These are phyloP conservation scores for Plebejus argus DNA, from an alignment of 2,888 invertebrate genomes.

Conservation along the genomic window DNA sequence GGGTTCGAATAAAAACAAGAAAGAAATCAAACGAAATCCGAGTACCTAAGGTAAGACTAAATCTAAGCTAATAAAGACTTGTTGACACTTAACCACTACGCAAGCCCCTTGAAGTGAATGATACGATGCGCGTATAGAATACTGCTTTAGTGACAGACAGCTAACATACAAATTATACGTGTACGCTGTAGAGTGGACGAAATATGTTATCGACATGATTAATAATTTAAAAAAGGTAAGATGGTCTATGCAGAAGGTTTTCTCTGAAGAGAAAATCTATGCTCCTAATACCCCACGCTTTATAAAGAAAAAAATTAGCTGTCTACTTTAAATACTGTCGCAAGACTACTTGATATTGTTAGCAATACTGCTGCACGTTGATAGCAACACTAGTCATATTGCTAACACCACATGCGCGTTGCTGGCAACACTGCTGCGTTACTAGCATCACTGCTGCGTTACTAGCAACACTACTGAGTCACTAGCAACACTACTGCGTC, in stretches of 20 bases:
- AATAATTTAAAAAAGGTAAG: not conserved
- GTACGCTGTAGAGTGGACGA: not conserved
- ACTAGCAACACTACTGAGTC: slow-evolving; percentile 58
- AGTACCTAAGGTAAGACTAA: slow-evolving; percentile 46
- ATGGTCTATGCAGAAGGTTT: not conserved
- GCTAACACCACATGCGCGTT: not conserved
- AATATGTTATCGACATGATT: slow-evolving; percentile 24
- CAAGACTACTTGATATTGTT: slow-evolving; percentile 20
- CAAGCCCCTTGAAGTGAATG: slow-evolving; percentile 45
- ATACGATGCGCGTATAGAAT: slow-evolving; percentile 25
- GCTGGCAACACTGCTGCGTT: not conserved
- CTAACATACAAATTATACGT: slow-evolving; percentile 26
- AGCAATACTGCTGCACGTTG: slow-evolving; percentile 48
- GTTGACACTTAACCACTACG: slow-evolving; percentile 50
- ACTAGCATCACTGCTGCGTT: slow-evolving; percentile 34
- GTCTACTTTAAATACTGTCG: slow-evolving; percentile 17
- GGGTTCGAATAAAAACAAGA: slow-evolving; percentile 10
- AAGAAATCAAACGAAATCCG: slow-evolving; percentile 42
- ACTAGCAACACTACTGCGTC: slow-evolving; percentile 36
- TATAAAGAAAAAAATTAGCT: slow-evolving; percentile 3
- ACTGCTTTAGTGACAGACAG: slow-evolving; percentile 36
- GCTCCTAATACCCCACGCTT: not conserved
- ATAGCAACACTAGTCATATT: not conserved
- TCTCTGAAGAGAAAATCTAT: not conserved
- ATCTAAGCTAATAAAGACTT: slow-evolving; percentile 51